These are phyloP conservation scores for Okamejei kenojei DNA, from an alignment of 2,797 vertebrate genomes.

Conservation along the genomic window DNA sequence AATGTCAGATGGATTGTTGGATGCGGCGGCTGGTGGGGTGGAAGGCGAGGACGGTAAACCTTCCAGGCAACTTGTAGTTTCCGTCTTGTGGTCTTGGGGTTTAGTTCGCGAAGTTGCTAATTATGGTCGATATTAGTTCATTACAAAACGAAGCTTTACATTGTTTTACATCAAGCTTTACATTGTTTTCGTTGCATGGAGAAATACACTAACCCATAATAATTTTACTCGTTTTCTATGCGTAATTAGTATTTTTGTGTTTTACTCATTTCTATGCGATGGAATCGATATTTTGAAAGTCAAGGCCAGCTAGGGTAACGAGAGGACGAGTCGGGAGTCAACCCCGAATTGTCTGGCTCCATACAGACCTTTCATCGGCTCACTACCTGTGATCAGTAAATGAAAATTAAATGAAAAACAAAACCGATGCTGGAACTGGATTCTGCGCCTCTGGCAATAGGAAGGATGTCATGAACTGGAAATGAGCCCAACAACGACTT, in stretches of 20 bases:
- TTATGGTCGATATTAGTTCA: too few relatives aligned
- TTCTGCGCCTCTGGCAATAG: too few relatives aligned
- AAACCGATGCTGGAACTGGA: too few relatives aligned
- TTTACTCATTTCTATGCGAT: not conserved
- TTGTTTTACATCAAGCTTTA: not conserved
- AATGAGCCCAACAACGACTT: too few relatives aligned
- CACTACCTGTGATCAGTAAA: not conserved
- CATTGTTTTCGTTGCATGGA: not conserved
- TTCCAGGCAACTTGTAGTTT: not conserved
- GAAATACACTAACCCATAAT: not conserved
- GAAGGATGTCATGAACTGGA: too few relatives aligned
- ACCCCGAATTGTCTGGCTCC: too few relatives aligned
- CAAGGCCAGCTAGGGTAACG: not conserved
- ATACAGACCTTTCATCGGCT: not conserved
- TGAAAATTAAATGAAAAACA: too few relatives aligned
- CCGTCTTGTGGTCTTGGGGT: not conserved
- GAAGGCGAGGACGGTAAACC: too few relatives aligned
- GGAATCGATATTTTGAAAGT: too few relatives aligned
- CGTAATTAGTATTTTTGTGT: not conserved
- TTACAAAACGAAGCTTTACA: not conserved
- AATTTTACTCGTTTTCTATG: not conserved
- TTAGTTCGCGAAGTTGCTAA: too few relatives aligned
- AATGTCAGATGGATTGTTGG: too few relatives aligned
- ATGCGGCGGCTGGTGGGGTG: too few relatives aligned
- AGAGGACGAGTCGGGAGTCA: not conserved